A percentile compares a stretch with the other conserved stretches of the same genome.
Evolutionary conservation across 2,888 invertebrate genomes (phyloP).

Genomic region (Petrolisthes cinctipes): DNA sequence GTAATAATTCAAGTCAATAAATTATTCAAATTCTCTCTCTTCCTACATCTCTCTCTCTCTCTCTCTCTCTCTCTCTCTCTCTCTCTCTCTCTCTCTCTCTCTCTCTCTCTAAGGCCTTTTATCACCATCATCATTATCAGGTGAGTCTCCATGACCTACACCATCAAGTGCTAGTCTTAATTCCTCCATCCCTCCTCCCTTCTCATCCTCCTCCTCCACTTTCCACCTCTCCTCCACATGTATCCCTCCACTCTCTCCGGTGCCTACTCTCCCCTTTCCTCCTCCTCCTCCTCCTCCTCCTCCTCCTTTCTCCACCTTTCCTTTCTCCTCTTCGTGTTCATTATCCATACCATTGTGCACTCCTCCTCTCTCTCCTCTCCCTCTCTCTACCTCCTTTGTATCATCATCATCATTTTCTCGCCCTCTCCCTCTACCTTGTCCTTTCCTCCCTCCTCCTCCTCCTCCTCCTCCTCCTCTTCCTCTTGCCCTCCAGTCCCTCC

Average conservation of each 20-base stretch:
- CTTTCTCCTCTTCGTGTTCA: not conserved
- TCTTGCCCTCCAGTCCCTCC: not conserved
- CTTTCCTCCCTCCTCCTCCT: not conserved
- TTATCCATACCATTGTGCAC: not conserved
- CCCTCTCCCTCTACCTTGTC: not conserved
- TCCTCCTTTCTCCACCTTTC: not conserved
- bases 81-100: conserved; percentile 10
- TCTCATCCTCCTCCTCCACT: not conserved
- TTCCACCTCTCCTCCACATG: not conserved
- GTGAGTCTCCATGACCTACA: no score
- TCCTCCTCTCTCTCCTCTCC: not conserved
- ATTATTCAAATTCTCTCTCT: no score
- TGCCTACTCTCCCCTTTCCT: not conserved
- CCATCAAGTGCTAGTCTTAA: not conserved
- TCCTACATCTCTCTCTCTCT: not conserved
- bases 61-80: not conserved
- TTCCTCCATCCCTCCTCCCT: not conserved
- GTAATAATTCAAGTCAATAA: no score
- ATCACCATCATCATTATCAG: not conserved
- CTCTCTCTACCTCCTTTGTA: not conserved
- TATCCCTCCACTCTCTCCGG: not conserved
- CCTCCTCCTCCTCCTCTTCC: not conserved
- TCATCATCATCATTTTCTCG: not conserved
- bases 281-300: not conserved
- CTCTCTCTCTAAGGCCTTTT: conserved; percentile 1